phyloP scores from a whole-genome alignment of 2,888 invertebrate species.

The Oscheius sp. region DNA sequence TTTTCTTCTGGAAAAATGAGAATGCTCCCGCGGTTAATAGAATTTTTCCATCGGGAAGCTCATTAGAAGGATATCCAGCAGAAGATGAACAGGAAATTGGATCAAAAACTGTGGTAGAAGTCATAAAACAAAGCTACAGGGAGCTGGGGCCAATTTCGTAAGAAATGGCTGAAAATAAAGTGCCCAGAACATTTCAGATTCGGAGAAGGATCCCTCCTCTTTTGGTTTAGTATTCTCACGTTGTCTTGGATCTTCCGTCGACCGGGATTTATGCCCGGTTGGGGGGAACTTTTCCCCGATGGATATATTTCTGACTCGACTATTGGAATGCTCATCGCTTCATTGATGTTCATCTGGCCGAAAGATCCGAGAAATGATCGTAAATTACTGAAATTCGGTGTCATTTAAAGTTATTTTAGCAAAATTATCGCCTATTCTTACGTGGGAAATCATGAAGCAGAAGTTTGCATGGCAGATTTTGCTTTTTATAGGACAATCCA shows the following conservation, averaged over 20 bases:
- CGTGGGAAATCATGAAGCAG: constrained; percentile 51
- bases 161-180: neutral
- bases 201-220: constrained; percentile 22
- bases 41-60: no score
- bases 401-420: no score
- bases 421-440: constrained; percentile 43
- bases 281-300: constrained; percentile 28
- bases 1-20: neutral
- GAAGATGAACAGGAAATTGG: neutral
- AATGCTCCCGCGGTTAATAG: no score
- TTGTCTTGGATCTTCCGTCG: constrained; percentile 27
- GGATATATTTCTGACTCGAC: constrained; percentile 40
- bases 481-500: constrained; percentile 52
- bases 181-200: constrained; percentile 9
- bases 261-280: constrained; percentile 35
- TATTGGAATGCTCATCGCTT: constrained; percentile 45
- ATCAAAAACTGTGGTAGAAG: neutral
- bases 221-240: constrained; percentile 25
- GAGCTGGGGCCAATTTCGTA: constrained; percentile 6
- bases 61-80: neutral
- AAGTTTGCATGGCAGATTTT: constrained; percentile 54
- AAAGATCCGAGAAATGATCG: constrained; percentile 23
- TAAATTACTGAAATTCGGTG: neutral
- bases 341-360: constrained; percentile 52
- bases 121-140: neutral